These are phyloP conservation scores for Lacanobia wlatinum DNA, from an alignment of 2,888 invertebrate species.

Conservation along the genomic window DNA sequence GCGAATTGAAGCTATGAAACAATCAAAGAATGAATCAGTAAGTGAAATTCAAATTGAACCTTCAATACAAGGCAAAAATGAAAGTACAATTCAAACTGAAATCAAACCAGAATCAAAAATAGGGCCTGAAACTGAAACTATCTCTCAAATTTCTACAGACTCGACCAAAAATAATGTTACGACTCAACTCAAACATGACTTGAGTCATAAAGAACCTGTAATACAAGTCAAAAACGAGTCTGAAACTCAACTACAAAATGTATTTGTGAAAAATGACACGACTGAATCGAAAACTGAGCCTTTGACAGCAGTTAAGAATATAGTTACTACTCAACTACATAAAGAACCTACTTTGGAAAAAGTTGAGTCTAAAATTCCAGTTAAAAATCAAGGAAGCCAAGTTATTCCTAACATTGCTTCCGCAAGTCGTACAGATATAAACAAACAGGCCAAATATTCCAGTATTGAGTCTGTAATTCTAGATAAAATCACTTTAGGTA, in stretches of 20 bases:
- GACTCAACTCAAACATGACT: constrained; percentile 29
- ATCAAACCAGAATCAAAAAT: not conserved
- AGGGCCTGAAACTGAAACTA: constrained; percentile 17
- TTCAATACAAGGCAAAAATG: not conserved
- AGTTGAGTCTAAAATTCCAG: constrained; percentile 23
- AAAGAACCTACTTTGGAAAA: constrained; percentile 14
- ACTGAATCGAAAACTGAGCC: constrained; percentile 29
- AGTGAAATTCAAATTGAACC: not conserved
- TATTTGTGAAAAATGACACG: constrained; percentile 24
- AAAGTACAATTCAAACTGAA: constrained; percentile 1
- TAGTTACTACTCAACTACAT: constrained; percentile 40
- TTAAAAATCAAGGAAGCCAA: constrained; percentile 1
- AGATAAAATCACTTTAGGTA: constrained; percentile 37
- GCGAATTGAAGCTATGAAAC: constrained; percentile 21
- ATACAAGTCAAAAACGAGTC: not conserved
- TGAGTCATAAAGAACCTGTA: constrained; percentile 17
- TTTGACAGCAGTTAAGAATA: constrained; percentile 30
- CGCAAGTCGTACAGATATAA: not conserved
- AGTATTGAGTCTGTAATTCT: constrained; percentile 38
- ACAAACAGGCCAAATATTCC: constrained; percentile 12
- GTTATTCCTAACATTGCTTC: not conserved
- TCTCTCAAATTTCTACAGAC: constrained; percentile 20
- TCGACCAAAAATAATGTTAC: constrained; percentile 41
- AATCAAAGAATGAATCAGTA: constrained; percentile 35
- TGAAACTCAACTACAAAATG: constrained; percentile 12